A percentile compares a stretch with the other conserved stretches of the same genome.
phyloP scores from a whole-genome alignment of 2,113 vertebrate species.

The Motacilla tschutschensis region DNA sequence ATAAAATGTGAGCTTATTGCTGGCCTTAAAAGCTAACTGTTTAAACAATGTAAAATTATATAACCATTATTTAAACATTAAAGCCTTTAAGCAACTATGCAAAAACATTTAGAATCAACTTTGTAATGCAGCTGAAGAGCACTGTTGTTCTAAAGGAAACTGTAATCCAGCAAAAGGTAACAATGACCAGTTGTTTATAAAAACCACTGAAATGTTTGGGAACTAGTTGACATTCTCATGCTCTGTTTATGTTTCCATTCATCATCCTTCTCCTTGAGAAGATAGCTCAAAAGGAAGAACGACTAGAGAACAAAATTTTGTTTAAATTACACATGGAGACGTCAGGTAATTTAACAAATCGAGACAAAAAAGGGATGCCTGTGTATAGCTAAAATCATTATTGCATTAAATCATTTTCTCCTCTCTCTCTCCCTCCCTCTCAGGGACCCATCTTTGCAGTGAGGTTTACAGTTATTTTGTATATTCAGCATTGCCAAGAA shows the following conservation, averaged over 20 bases:
- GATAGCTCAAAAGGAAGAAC: conserved; percentile 73
- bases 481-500: conserved; percentile 40
- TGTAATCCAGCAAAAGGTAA: conserved; percentile 72
- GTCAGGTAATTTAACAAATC: conserved; percentile 76
- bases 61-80: conserved; percentile 68
- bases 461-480: conserved; percentile 34
- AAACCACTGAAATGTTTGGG: conserved; percentile 77
- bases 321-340: conserved; percentile 74
- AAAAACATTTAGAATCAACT: conserved; percentile 70
- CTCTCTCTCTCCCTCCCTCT: not conserved
- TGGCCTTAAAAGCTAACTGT: conserved; percentile 49
- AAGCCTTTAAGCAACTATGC: conserved; percentile 58
- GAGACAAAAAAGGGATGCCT: conserved; percentile 63
- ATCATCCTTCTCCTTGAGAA: conserved; percentile 75
- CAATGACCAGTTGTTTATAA: conserved; percentile 77
- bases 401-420: conserved; percentile 67
- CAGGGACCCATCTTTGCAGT: conserved; percentile 7
- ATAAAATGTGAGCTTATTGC: conserved; percentile 22
- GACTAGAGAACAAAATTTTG: conserved; percentile 70
- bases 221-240: conserved; percentile 77
- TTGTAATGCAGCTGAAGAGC: conserved; percentile 60
- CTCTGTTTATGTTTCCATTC: conserved; percentile 78
- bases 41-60: conserved; percentile 61
- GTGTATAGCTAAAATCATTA: conserved; percentile 72
- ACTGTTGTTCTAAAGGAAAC: conserved; percentile 57